Conservation (phyloP, 1,140 invertebrate species). For the Hestina assimilis region DNA sequence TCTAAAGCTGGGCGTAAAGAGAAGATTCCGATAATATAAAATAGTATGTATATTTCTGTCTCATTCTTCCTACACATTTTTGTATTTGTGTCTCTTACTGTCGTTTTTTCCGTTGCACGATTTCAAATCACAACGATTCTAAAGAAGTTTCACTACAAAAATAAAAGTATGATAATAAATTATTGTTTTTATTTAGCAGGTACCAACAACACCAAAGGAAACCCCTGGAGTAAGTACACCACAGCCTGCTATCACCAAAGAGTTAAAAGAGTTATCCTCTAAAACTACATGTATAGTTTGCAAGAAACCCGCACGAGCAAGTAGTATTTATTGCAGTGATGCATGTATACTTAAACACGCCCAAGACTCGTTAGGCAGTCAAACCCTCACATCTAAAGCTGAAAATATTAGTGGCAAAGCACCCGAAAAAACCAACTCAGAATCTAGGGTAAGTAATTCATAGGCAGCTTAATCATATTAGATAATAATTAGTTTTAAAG, state of each 20-base stretch:
- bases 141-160: no score
- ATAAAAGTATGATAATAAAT: no score
- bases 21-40: no score
- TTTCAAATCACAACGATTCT: no score
- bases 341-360: constrained; percentile 92
- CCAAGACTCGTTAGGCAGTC: constrained; percentile 82
- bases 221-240: constrained; percentile 31
- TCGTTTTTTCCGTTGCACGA: no score
- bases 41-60: no score
- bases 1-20: no score
- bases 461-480: not conserved
- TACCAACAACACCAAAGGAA: constrained; percentile 25
- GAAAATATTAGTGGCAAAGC: constrained; percentile 42
- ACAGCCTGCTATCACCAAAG: constrained; percentile 36
- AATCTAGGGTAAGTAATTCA: constrained; percentile 76
- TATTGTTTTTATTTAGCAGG: constrained; percentile 9
- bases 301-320: constrained; percentile 83
- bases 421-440: constrained; percentile 65
- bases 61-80: no score
- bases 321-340: constrained; percentile 92
- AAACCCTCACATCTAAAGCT: constrained; percentile 52
- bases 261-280: constrained; percentile 43
- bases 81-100: no score
- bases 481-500: not conserved
- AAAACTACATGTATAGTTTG: constrained; percentile 85